Conservation (phyloP, 2,888 invertebrate genomes). For the Ctena decussata region DNA sequence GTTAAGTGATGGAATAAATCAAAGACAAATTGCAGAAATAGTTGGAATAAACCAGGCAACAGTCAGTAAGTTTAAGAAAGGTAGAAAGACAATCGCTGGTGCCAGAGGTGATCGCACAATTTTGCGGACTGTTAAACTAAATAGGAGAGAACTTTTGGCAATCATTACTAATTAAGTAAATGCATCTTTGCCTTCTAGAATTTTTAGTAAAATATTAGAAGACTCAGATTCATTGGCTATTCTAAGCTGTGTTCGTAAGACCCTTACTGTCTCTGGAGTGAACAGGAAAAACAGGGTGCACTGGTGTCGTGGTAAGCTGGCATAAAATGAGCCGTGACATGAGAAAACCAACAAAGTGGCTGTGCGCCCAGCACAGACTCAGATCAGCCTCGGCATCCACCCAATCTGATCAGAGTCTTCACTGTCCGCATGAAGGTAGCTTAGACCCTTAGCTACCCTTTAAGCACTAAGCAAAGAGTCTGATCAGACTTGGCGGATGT, state of each 20-base stretch:
- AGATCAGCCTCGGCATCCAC: no score
- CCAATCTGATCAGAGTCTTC: no score
- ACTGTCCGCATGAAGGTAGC: no score
- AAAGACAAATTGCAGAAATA: not conserved
- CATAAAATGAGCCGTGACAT: no score
- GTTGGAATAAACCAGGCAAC: not conserved
- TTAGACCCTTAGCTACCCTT: no score
- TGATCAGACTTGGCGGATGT: no score
- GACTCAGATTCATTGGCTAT: not conserved
- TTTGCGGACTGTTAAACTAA: not conserved
- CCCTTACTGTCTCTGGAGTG: not conserved
- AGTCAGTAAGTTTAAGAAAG: not conserved
- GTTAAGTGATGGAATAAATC: not conserved
- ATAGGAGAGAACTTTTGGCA: not conserved
- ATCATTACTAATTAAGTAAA: not conserved
- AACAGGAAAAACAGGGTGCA: conserved; percentile 19
- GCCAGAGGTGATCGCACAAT: not conserved
- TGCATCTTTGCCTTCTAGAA: not conserved
- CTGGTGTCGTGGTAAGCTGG: conserved; percentile 6
- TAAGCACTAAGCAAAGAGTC: no score
- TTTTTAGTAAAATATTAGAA: not conserved
- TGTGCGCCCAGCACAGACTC: no score
- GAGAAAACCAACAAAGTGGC: no score
- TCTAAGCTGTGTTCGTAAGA: not conserved
- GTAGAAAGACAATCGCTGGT: not conserved